phyloP scores from a whole-genome alignment of 2,797 vertebrate genomes.

The Eulemur rubriventer region DNA sequence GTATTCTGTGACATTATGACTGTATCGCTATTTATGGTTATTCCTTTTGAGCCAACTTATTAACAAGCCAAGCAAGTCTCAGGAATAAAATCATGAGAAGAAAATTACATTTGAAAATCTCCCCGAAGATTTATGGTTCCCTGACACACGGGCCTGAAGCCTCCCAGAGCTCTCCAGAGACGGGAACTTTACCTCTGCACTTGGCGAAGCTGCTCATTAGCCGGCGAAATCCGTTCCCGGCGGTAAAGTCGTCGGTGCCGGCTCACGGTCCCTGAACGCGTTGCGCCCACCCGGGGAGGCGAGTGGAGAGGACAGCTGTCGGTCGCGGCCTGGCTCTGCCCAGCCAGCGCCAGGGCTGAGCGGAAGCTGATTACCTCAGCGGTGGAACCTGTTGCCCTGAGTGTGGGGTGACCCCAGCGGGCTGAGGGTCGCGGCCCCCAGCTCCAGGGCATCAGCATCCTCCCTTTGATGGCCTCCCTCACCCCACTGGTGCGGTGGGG shows the following conservation, averaged over 20 bases:
- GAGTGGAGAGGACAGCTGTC: no score
- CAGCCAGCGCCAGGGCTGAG: no score
- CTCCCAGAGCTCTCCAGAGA: background rate
- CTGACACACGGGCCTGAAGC: background rate
- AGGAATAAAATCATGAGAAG: conserved; percentile 35
- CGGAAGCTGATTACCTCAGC: background rate
- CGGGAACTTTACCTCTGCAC: accelerated
- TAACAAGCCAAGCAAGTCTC: background rate
- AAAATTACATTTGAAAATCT: background rate
- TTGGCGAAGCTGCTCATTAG: background rate
- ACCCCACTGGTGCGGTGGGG: background rate
- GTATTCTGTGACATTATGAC: background rate
- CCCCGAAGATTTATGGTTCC: background rate
- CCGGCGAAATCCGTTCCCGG: background rate
- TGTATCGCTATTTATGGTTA: background rate
- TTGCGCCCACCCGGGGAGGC: no score
- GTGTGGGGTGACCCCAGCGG: accelerated
- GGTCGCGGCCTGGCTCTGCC: no score
- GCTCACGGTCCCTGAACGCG: background rate
- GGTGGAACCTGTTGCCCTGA: accelerated
- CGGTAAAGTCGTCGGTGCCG: background rate
- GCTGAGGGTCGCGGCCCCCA: accelerated
- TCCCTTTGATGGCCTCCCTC: accelerated
- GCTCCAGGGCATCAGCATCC: background rate
- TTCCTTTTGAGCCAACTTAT: background rate